Percentiles rank a stretch among this genome's conserved stretches.
Conservation (phyloP, 2,797 vertebrate species). For the Ambastaia sidthimunki region DNA sequence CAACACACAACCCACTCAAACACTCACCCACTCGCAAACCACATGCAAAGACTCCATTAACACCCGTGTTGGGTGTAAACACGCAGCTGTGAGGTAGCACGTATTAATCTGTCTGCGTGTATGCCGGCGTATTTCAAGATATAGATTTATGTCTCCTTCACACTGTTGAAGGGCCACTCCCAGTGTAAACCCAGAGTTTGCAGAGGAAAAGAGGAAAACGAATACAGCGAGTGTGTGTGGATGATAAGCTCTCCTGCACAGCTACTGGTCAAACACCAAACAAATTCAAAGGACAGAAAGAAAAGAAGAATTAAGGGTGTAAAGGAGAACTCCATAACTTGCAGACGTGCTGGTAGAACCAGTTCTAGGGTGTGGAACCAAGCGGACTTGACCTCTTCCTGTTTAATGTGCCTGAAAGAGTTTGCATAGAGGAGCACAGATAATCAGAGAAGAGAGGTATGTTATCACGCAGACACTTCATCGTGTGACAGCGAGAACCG, state of each 20-base stretch:
- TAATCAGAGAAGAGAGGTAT: conserved; percentile 43
- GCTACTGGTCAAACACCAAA: conserved; percentile 30
- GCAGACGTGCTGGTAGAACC: conserved; percentile 45
- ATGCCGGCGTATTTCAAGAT: neutral
- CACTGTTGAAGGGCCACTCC: conserved; percentile 36
- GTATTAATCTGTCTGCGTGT: neutral
- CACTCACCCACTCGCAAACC: neutral
- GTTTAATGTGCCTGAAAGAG: conserved; percentile 25
- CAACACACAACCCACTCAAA: neutral
- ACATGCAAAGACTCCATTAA: conserved; percentile 11
- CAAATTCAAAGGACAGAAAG: conserved; percentile 13
- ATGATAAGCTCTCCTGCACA: conserved; percentile 49
- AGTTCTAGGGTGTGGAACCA: conserved; percentile 43
- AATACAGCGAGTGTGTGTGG: conserved; percentile 2
- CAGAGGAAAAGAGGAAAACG: conserved; percentile 39
- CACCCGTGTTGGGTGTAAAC: conserved; percentile 14
- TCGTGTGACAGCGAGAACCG: neutral
- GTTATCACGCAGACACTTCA: conserved; percentile 8
- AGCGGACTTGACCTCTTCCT: conserved; percentile 49
- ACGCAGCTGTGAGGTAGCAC: conserved; percentile 19
- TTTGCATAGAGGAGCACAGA: conserved; percentile 22
- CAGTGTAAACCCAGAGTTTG: conserved; percentile 20
- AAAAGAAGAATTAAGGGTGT: neutral
- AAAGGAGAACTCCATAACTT: conserved; percentile 26
- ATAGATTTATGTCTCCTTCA: conserved; percentile 16